Evolutionary conservation across 2,797 vertebrate species (phyloP).

Genomic region (Liparis tanakae): DNA sequence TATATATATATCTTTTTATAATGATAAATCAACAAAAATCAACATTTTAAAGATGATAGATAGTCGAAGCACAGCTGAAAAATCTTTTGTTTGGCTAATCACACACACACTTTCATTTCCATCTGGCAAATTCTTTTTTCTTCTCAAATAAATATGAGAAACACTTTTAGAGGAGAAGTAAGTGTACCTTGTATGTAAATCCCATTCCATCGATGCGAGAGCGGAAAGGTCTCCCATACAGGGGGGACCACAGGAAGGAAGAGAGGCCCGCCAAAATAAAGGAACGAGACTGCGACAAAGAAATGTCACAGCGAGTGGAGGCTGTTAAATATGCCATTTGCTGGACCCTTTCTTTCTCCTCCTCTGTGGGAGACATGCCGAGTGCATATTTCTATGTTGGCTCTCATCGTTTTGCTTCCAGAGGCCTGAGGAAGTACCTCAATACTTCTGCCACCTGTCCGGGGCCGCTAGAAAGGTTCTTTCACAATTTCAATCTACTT

Average conservation of each 20-base stretch:
- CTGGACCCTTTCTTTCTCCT: slow-evolving; percentile 36
- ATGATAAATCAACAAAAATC: background rate
- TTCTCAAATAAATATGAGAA: background rate
- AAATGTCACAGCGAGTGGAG: slow-evolving; percentile 59
- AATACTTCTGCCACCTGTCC: slow-evolving; percentile 17
- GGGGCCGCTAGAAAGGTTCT: background rate
- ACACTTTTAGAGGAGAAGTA: slow-evolving; percentile 28
- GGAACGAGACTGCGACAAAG: slow-evolving; percentile 24
- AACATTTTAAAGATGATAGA: background rate
- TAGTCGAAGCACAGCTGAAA: slow-evolving; percentile 1
- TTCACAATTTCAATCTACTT: no score
- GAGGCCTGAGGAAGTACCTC: slow-evolving; percentile 22
- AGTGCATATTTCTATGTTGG: slow-evolving; percentile 51
- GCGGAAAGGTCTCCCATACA: slow-evolving; percentile 28
- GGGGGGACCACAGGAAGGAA: slow-evolving; percentile 43
- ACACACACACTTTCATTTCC: slow-evolving; percentile 29
- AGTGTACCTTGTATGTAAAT: background rate
- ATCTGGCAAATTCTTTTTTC: slow-evolving; percentile 8
- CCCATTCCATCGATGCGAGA: slow-evolving; percentile 37
- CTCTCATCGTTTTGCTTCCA: slow-evolving; percentile 17
- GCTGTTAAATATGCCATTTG: slow-evolving; percentile 66
- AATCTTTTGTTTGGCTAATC: slow-evolving; percentile 11
- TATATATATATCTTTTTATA: slow-evolving; percentile 14
- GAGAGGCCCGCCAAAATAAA: slow-evolving; percentile 11
- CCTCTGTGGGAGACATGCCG: slow-evolving; percentile 39